A percentile compares a stretch with the other conserved stretches of the same genome.
These are phyloP conservation scores for Sisor rabdophorus DNA, from an alignment of 2,113 vertebrate genomes.

Conservation along the genomic window DNA sequence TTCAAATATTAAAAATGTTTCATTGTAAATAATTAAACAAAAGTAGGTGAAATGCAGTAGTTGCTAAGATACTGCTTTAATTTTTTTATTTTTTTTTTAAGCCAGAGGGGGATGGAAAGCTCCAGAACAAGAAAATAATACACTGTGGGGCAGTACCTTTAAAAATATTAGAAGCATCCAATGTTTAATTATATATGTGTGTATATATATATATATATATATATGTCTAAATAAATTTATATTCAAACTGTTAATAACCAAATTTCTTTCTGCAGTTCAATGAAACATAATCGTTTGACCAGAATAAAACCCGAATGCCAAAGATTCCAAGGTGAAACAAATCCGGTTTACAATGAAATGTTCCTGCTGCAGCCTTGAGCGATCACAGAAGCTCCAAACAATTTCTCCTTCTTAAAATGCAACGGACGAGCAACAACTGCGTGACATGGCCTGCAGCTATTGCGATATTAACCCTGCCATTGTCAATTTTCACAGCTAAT, in stretches of 20 bases:
- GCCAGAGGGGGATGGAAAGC: too few relatives aligned
- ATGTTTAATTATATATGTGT: not conserved
- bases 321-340: not conserved
- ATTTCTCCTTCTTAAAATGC: slow-evolving; percentile 17
- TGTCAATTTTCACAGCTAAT: not conserved
- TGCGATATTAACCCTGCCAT: slow-evolving; percentile 15
- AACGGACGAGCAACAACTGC: not conserved
- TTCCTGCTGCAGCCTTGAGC: slow-evolving; percentile 1
- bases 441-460: slow-evolving; percentile 5
- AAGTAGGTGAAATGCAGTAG: too few relatives aligned
- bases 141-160: not conserved
- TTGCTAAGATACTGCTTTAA: too few relatives aligned
- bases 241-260: too few relatives aligned
- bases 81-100: too few relatives aligned
- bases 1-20: too few relatives aligned
- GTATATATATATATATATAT: too few relatives aligned
- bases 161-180: not conserved
- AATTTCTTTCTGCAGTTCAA: too few relatives aligned
- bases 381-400: not conserved
- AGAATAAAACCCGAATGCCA: not conserved
- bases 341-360: not conserved
- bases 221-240: too few relatives aligned
- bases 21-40: too few relatives aligned
- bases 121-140: too few relatives aligned
- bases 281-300: not conserved